phyloP scores from a whole-genome alignment of 2,888 invertebrate species.

The Drosophila mayaguana region DNA sequence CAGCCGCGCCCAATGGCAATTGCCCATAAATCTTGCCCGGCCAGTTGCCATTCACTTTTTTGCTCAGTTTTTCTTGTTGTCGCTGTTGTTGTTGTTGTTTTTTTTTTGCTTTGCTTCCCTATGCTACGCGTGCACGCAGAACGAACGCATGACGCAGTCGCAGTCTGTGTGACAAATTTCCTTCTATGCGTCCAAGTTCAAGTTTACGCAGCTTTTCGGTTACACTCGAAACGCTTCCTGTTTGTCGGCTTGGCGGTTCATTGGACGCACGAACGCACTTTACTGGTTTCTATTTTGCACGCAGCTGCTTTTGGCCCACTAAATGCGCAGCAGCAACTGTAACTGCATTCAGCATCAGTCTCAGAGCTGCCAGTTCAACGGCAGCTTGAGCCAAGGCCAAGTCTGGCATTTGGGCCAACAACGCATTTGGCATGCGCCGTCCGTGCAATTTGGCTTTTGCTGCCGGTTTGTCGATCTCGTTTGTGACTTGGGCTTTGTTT shows the following conservation, averaged over 20 bases:
- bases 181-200: conserved; percentile 58
- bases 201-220: conserved; percentile 65
- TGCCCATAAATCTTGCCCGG: conserved; percentile 74
- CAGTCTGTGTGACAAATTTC: conserved; percentile 38
- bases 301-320: conserved; percentile 61
- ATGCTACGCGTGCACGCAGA: conserved; percentile 52
- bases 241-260: conserved; percentile 44
- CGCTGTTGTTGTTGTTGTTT: conserved; percentile 5
- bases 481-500: conserved; percentile 36
- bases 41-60: conserved; percentile 75
- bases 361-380: background rate
- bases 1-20: conserved; percentile 81
- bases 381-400: conserved; percentile 47
- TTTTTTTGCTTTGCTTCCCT: conserved; percentile 14
- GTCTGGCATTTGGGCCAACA: conserved; percentile 49
- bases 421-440: conserved; percentile 42
- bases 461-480: conserved; percentile 56
- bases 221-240: conserved; percentile 56
- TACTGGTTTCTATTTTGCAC: conserved; percentile 48
- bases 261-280: conserved; percentile 63
- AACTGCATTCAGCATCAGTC: conserved; percentile 8
- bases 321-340: conserved; percentile 20
- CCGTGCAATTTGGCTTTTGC: conserved; percentile 22
- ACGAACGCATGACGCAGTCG: conserved; percentile 71
- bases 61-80: conserved; percentile 11